Evolutionary conservation across 2,113 vertebrate species (phyloP), one percentile per base, ranked within the genome.

Genomic region (Nipponia nippon): DNA sequence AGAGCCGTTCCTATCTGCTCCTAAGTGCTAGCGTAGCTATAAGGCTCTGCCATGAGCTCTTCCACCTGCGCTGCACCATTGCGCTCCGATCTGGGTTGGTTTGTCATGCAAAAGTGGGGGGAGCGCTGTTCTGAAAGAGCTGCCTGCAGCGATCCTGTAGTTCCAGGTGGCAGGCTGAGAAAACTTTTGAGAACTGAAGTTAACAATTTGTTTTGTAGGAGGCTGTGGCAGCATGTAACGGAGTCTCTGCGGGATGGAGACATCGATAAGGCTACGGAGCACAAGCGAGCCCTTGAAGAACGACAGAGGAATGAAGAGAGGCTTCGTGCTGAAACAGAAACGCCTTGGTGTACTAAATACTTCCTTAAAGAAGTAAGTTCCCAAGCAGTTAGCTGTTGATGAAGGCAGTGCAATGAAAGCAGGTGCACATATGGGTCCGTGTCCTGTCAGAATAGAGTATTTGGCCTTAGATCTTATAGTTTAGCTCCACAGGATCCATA

Each of bases 181-280:
- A 56, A 58, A 19, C 29, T 76, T 46, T 22, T 65, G 22, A 30
- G 16, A 65, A 83, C 32, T 56, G 0, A 66, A 71, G 42, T 79
- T 32, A 67, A 5, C 17, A 13, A 18, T 90, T 94, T 86, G 10
- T 89, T 96, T 97, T 80, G 59, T 52, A 99, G 99, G 95, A 98
- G 98, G 73, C 98, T 99, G 40, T 99, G 99, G 99, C 98, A 99
- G 97, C 98, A 99, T 10, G 99, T 99, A 94, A 99, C 99, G 0
- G 99, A 99, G 88, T 98, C 99, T 56, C 94, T 99, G 90, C 98
- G 98, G 93, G 98, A 99, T 96, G 99, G 99, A 93, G 99, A 99
- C 77, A 99, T 99, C 1, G 99, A 99, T 23, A 99, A 99, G 90
- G 99, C 99, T 87, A 99, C 99, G 0, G 99, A 99, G 92, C 99